Evolutionary conservation across 1,140 invertebrate species (phyloP), one percentile per base, ranked within the genome.

Genomic region (Drosophila biarmipes): DNA sequence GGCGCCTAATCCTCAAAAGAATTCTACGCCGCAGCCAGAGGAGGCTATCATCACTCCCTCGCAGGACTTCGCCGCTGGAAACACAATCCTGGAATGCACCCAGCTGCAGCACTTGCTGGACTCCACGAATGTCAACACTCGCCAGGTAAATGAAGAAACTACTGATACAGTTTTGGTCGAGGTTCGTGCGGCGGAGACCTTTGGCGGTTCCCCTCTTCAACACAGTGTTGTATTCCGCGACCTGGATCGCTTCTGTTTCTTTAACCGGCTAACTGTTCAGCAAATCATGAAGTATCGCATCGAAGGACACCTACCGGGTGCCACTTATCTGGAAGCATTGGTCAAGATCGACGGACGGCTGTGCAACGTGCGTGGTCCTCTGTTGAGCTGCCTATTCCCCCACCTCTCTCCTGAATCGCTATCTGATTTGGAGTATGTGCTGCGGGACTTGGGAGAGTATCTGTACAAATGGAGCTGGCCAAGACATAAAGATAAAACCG

Each of bases 41-140:
- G 15, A 17, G 10, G 0, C 6, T 1, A 3, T 46, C 5, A 37
- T 64, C 6, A 78, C 82, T 3, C 42, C 53, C 2, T 89, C 82
- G 5, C 84, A 82, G 54, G 84, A 49, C 0, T 69, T 87, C 12
- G 45, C 75, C 2, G 29, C 27, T 4, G 75, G 53, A 38, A 84
- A 87, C 21, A 76, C 75, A 0, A 15, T 87, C 2, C 34, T 89
- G 15, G 62, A 45, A 21, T 89, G 78, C 8, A 56, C 84, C 0
- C 54, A 89, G 11, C 11, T 86, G 10, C 29, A 71, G 7, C 12
- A 29, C 0, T 15, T 87, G 0, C 34, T 87, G 8, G 61, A 82
- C 42, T 31, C 62, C 4, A 35, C 46, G 0, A 19, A 37, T 11
- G 43, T 64, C 11, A 31, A 56, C 21, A 2, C 14, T 19, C 45